These are phyloP conservation scores for Cololabis saira DNA, from an alignment of 2,113 vertebrate species.

Conservation along the genomic window DNA sequence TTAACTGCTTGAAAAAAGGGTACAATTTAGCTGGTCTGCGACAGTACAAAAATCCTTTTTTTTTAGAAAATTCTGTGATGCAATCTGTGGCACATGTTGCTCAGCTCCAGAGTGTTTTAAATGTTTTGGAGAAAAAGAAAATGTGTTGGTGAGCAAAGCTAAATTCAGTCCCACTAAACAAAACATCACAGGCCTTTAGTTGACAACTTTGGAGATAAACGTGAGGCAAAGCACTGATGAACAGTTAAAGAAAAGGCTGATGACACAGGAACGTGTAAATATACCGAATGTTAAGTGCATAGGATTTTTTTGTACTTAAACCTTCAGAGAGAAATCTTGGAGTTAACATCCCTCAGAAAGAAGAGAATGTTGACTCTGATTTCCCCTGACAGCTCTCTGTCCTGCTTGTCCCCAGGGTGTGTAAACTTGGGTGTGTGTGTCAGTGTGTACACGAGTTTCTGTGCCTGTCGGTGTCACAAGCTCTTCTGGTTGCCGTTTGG, in stretches of 20 bases:
- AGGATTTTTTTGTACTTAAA: constrained; percentile 33
- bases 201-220: constrained; percentile 57
- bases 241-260: constrained; percentile 51
- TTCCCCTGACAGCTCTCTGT: constrained; percentile 66
- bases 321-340: constrained; percentile 39
- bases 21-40: too few species aligned
- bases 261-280: constrained; percentile 44
- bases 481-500: constrained; percentile 42
- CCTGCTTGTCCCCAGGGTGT: constrained; percentile 42
- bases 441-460: neutral
- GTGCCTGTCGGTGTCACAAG: constrained; percentile 13
- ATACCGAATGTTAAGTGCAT: constrained; percentile 21
- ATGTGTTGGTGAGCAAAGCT: too few species aligned
- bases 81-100: too few species aligned
- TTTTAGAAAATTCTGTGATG: too few species aligned
- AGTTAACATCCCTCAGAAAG: constrained; percentile 50
- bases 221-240: constrained; percentile 46
- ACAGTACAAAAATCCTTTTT: too few species aligned
- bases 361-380: constrained; percentile 65
- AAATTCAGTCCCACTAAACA: constrained; percentile 55
- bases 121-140: constrained; percentile 31
- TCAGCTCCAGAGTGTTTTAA: constrained; percentile 9
- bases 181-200: constrained; percentile 36
- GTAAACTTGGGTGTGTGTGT: constrained; percentile 7
- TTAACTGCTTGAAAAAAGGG: too few species aligned